Evolutionary conservation across 2,797 vertebrate species (phyloP).

Genomic region (Sebastes ruberrimus): DNA sequence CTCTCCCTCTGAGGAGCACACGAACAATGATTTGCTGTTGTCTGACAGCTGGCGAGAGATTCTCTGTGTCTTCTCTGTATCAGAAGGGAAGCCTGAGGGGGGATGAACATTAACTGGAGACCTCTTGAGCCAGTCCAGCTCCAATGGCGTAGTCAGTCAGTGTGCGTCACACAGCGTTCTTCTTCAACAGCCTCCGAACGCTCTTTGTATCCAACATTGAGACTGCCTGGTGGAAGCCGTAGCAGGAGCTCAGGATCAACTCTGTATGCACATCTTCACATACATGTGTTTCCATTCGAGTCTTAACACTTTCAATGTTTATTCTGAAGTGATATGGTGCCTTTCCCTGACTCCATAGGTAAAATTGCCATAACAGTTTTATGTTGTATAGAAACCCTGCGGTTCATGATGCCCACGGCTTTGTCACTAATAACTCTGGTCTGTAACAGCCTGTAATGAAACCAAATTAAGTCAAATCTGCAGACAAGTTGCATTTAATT

Average conservation of each 20-base stretch:
- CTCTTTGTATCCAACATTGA: conserved; percentile 62
- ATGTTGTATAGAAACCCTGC: conserved; percentile 61
- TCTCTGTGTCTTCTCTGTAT: conserved; percentile 62
- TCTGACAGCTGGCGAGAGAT: conserved; percentile 33
- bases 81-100: conserved; percentile 58
- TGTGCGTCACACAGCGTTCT: conserved; percentile 65
- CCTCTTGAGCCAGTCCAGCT: conserved; percentile 63
- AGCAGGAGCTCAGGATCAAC: conserved; percentile 77
- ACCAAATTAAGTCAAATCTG: conserved; percentile 65
- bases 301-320: conserved; percentile 84
- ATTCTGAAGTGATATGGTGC: conserved; percentile 85
- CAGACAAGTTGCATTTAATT: conserved; percentile 69
- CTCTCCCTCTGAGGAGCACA: conserved; percentile 89
- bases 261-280: conserved; percentile 78
- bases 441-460: conserved; percentile 74
- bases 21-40: conserved; percentile 50
- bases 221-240: conserved; percentile 66
- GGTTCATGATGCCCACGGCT: conserved; percentile 59
- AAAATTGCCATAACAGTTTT: conserved; percentile 76
- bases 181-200: conserved; percentile 67
- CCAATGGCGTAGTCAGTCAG: conserved; percentile 62
- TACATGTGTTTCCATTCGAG: conserved; percentile 74
- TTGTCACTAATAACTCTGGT: conserved; percentile 68
- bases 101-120: conserved; percentile 69
- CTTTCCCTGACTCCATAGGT: conserved; percentile 78